A percentile compares a stretch with the other conserved stretches of the same genome.
These are phyloP conservation scores for Liolophura sinensis DNA, from an alignment of 1,140 invertebrate genomes.

Conservation along the genomic window DNA sequence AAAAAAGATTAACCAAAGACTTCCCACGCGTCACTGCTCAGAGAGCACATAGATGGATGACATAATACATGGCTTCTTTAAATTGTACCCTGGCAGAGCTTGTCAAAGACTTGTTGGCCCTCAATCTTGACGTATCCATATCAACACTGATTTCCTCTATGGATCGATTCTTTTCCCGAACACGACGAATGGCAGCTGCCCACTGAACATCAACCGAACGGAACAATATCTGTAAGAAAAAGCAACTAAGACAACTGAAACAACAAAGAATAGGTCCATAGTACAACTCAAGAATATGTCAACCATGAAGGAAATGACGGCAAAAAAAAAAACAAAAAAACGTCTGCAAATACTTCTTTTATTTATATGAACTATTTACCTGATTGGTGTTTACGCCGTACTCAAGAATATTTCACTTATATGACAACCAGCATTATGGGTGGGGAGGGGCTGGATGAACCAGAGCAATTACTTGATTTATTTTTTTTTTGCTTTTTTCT, in stretches of 20 bases:
- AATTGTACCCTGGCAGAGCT: background rate
- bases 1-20: no score
- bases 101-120: background rate
- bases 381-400: no score
- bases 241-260: background rate
- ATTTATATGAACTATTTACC: background rate
- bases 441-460: no score
- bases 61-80: background rate
- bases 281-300: constrained; percentile 12
- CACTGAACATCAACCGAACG: constrained; percentile 18
- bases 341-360: no score
- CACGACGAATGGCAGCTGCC: constrained; percentile 13
- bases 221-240: constrained; percentile 22
- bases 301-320: constrained; percentile 17
- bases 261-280: constrained; percentile 2
- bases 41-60: no score
- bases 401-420: no score
- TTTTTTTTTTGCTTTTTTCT: no score
- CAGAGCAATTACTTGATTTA: no score
- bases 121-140: background rate
- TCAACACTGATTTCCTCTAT: background rate
- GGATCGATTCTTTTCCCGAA: constrained; percentile 16
- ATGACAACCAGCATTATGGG: no score
- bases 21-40: no score
- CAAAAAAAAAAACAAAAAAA: constrained; percentile 12